A percentile compares a stretch with the other conserved stretches of the same genome.
These are phyloP conservation scores for Hypomesus transpacificus DNA, from an alignment of 2,113 vertebrate species.

Conservation along the genomic window DNA sequence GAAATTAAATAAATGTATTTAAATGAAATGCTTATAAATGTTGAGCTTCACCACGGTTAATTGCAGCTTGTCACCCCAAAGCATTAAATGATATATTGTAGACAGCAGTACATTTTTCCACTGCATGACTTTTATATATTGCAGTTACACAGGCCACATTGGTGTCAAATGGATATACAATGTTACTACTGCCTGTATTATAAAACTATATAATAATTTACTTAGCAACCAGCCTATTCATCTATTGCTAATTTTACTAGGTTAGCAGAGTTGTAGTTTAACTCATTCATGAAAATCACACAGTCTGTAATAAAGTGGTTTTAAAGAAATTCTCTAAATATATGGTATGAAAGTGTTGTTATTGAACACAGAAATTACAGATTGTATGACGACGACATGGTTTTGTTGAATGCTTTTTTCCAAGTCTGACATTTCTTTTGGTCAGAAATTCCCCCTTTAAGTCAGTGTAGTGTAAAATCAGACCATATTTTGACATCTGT, in stretches of 20 bases:
- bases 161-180: conserved; percentile 42
- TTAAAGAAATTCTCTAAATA: neutral
- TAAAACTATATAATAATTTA: conserved; percentile 24
- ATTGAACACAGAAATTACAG: neutral
- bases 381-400: neutral
- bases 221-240: neutral
- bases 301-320: neutral
- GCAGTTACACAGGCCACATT: conserved; percentile 30
- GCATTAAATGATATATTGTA: conserved; percentile 64
- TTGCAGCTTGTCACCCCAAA: conserved; percentile 72
- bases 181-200: conserved; percentile 32
- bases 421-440: conserved; percentile 14
- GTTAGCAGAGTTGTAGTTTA: neutral
- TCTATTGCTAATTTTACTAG: neutral
- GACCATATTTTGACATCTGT: conserved; percentile 61
- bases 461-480: conserved; percentile 54
- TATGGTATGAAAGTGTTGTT: too few species aligned
- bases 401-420: too few species aligned
- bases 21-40: conserved; percentile 68
- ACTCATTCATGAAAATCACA: neutral
- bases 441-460: conserved; percentile 48
- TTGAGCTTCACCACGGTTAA: conserved; percentile 62
- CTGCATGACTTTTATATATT: conserved; percentile 41
- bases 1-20: conserved; percentile 71
- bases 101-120: conserved; percentile 43